Conservation (phyloP, 2,888 invertebrate genomes). For the Zygaena filipendulae region DNA sequence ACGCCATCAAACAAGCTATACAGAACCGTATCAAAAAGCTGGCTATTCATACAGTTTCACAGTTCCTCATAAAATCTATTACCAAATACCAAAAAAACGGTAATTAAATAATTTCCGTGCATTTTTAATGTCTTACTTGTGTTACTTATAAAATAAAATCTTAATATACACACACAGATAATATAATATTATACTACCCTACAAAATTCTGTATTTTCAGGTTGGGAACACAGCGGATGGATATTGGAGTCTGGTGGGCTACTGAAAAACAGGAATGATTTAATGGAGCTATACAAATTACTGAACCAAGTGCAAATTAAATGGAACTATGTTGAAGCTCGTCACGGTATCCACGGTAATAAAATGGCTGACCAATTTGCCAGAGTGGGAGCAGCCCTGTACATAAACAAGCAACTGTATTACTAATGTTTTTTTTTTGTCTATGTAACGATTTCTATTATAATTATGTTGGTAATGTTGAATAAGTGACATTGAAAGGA, state of each 20-base stretch:
- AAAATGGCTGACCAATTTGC: too few species aligned
- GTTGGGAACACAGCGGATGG: constrained; percentile 93
- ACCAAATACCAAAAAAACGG: constrained; percentile 84
- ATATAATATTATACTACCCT: too few species aligned
- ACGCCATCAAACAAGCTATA: constrained; percentile 79
- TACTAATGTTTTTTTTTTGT: too few species aligned
- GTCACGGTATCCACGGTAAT: too few species aligned
- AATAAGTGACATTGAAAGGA: too few species aligned
- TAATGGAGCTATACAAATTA: constrained; percentile 78
- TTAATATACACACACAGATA: too few species aligned
- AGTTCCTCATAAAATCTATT: constrained; percentile 86
- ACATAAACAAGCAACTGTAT: too few species aligned
- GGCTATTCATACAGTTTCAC: constrained; percentile 89
- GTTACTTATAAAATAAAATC: constrained; percentile 1
- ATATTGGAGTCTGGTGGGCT: constrained; percentile 74
- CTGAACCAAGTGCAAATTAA: constrained; percentile 71
- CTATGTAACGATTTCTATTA: too few species aligned
- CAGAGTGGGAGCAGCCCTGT: too few species aligned
- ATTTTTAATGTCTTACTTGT: background rate
- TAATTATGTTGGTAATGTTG: too few species aligned
- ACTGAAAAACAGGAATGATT: constrained; percentile 90
- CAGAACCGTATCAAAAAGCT: constrained; percentile 74
- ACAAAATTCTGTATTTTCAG: constrained; percentile 29
- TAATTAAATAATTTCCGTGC: constrained; percentile 19
- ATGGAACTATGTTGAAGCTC: too few species aligned